Base-by-base conservation (phyloP, 2,113 vertebrate species). In the Hyla sarda region DNA sequence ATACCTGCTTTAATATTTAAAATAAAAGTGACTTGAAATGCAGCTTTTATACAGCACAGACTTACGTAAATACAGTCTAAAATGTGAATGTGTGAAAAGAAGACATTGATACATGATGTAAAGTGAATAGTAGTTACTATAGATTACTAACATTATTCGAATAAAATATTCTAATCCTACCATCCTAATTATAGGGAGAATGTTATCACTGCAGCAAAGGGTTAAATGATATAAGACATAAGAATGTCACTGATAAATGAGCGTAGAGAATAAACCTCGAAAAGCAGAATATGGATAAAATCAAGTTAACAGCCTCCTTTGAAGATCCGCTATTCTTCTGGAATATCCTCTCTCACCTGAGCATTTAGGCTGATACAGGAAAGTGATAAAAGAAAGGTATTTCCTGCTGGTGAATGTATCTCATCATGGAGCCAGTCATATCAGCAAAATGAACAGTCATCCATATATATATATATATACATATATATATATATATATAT, bases 331-430 rank as follows among this genome's bases (percentile, higher is more conserved):
- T 30, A 12, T 58, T 86, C 23, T 58, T 71, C 47, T 65, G 54
- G 23, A 69, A 28, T 45, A 21, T 86, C 76, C 48, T 37, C 32
- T 84, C 54, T 84, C 54, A 75, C 71, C 82, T 76, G 83, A 76
- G 45, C 10, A 84, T 41, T 45, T 47, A 65, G 19, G 2, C 72
- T 34, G 23, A 50, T 65, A 41, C 82, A 84, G 54, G 87, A 88
- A 58, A 67, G 23, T 71, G 87, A 81, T 83, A 87, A 87, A 88
- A 87, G 78, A 90, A 89, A 89, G 0, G 54, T 76, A 88, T 89
- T 90, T 90, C 79, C 82, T 87, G 50, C 89, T 87, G 76, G 87
- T 86, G 82, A 81, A 89, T 81, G 60, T 85, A 89, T 89, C 89
- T 89, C 84, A 91, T 87, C 85, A 87, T 82, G 74, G 90, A 90